Evolutionary conservation across 2,888 invertebrate genomes (phyloP).

Genomic region (Yponomeuta malinellus): DNA sequence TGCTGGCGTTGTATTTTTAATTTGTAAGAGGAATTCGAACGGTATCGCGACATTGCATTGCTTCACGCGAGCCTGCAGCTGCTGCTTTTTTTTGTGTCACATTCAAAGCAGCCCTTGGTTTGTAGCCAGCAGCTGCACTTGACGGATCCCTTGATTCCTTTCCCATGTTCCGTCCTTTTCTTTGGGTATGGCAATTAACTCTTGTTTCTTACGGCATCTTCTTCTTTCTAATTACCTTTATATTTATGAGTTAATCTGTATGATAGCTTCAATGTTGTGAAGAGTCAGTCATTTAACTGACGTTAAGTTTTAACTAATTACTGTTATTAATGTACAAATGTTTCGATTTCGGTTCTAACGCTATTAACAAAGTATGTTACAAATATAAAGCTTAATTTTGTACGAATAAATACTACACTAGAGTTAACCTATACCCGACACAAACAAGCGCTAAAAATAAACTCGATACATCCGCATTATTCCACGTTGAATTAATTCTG

Average conservation of each 20-base stretch:
- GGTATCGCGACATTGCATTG: slow-evolving; percentile 6
- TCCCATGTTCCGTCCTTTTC: background rate
- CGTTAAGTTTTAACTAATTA: background rate
- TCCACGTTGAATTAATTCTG: background rate
- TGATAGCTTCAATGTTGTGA: background rate
- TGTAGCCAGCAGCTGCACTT: slow-evolving; percentile 47
- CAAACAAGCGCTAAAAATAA: background rate
- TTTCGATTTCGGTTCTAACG: too few species aligned
- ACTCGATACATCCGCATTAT: background rate
- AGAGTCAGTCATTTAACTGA: background rate
- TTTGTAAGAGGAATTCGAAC: slow-evolving; percentile 7
- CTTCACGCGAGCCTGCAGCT: slow-evolving; percentile 23
- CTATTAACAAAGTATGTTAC: too few species aligned
- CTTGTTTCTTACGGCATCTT: background rate
- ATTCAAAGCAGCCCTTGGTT: slow-evolving; percentile 35
- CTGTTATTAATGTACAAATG: background rate
- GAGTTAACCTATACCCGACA: background rate
- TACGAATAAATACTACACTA: too few species aligned
- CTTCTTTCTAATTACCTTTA: background rate
- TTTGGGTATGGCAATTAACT: background rate
- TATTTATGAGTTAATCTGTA: too few species aligned
- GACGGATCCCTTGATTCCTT: background rate
- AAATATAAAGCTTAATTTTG: too few species aligned
- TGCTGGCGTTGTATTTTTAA: slow-evolving; percentile 1
- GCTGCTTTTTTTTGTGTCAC: slow-evolving; percentile 39